Evolutionary conservation across 2,888 invertebrate genomes (phyloP), one percentile per base, ranked within the genome.

Genomic region (Gasteruption jaculator): DNA sequence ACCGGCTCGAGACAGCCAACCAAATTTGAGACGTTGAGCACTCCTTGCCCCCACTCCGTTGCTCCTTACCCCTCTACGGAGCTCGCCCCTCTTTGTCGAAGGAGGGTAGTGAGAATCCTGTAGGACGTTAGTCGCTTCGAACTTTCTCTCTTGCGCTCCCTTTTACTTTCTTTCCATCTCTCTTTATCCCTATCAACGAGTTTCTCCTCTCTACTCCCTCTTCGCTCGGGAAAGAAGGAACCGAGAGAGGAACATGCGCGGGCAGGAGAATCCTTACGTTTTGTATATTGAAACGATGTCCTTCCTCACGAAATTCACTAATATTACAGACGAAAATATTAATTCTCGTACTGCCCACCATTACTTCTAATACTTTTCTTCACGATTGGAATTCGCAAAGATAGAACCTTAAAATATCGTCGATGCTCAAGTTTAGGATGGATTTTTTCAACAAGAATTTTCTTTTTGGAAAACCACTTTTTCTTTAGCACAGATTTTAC

Each of bases 21-120:
- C 68, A 68, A 68, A 68, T 68, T 68, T 68, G 61, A 67, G 63
- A 60, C 57, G 56, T 55, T 56, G 54, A 54, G 54, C 46, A 38
- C 52, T 51, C 50, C 53, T 57, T 54, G 41, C 49, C 55, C 48
- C 50, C 52, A 44, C 51, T 50, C 43, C 40, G 39, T 37, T 38
- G 32, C 47, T 43, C 46, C 49, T 35, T 12, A 38, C 19, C 31
- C 6, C 32, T 22, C 46, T 43, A 46, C 45, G 34, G 32, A 35
- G 45, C 41, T 26, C 25, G 20, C 44, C 43, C 42, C 30, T 38
- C 41, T 29, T 26, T 24, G 30, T 34, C 40, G 42, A 41, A 47
- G 41, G 41, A 44, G 39, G 45, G 48, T 49, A 50, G 31, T 24
- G 49, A 43, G 21, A 49, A 54, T 57, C 49, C 52, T 53, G 43